These are phyloP conservation scores for Baronia brevicornis DNA, from an alignment of 2,888 invertebrate genomes.

Conservation along the genomic window DNA sequence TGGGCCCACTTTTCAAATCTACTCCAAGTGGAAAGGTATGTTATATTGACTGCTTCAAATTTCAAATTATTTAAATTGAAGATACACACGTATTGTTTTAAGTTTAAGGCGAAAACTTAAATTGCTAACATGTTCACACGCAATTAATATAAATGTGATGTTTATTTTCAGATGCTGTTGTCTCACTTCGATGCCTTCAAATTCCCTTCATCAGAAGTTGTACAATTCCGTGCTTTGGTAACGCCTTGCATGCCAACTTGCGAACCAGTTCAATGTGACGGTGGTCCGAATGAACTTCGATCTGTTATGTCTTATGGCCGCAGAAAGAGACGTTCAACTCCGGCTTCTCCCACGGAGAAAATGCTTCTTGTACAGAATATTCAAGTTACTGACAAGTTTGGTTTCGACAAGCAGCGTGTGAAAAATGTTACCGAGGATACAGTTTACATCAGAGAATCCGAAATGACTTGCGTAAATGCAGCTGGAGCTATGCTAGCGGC, in stretches of 20 bases:
- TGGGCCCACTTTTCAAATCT: conserved; percentile 93
- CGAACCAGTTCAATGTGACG: conserved; percentile 93
- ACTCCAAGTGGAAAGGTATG: conserved; percentile 85
- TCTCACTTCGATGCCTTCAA: conserved; percentile 97
- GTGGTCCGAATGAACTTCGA: conserved; percentile 87
- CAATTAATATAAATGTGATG: conserved; percentile 9
- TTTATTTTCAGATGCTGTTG: conserved; percentile 80
- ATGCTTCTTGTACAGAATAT: conserved; percentile 92
- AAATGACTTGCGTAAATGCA: conserved; percentile 82
- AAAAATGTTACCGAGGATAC: conserved; percentile 81
- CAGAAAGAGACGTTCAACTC: conserved; percentile 83
- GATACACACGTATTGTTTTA: not conserved
- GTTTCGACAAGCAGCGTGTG: conserved; percentile 83
- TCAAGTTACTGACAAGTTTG: conserved; percentile 94
- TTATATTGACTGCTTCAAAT: conserved; percentile 14
- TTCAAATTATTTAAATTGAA: not conserved
- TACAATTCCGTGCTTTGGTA: conserved; percentile 95
- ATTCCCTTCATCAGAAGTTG: conserved; percentile 95
- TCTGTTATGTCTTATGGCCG: conserved; percentile 90
- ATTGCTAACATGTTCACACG: no score
- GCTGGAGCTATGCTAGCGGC: conserved; percentile 90
- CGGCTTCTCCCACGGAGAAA: conserved; percentile 79
- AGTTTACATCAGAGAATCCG: conserved; percentile 80
- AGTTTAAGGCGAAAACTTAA: not conserved
- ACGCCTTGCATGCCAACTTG: conserved; percentile 96